Evolutionary conservation across 2,113 vertebrate genomes (phyloP), one percentile per base, ranked within the genome.

Genomic region (Canis aureus): DNA sequence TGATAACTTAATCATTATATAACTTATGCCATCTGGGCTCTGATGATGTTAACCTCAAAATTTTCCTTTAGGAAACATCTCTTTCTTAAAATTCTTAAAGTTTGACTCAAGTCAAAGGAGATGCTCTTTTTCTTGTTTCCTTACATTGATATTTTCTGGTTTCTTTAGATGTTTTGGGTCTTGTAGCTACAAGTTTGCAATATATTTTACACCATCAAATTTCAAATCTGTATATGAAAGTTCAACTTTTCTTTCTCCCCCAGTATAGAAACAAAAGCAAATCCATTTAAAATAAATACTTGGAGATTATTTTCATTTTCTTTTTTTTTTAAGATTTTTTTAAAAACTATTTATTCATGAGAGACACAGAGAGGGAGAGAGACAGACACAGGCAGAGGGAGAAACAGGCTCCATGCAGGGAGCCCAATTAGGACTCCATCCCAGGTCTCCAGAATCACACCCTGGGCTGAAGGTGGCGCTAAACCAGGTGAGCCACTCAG

Each of bases 1-100:
- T 94, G 88, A 97, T 69, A 59, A 67, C 87, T 98, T 94, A n/a
- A 95, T 97, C 94, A 74, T 84, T 25, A 5, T 25, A 38, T 25
- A 3, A 5, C 32, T 43, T 6, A 43, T 12, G 8, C 95, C 90
- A 96, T 96, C 87, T 97, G 98, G 95, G 27, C 29, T 82, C 35
- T 66, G 43, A 67, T 17, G n/a, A 35, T 67, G 35, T 38, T 88
- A 22, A 62, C 32, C 38, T 96, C 27, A 8, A 92, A 62, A 22
- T n/a, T 89, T 93, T 66, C 85, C 25, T 78, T 66, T 27, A 74
- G 3, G 60, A 88, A 64, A 13, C 4, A 8, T 91, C 0, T 57
- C 82, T 64, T 53, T 78, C n/a, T 19, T 79, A 12, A 8, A 53
- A 43, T 83, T 76, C 19, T 80, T 92, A 10, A 78, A 81, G n/a